These are phyloP conservation scores for Leptinotarsa peninsularis DNA, from an alignment of 2,888 invertebrate species.

Conservation along the genomic window DNA sequence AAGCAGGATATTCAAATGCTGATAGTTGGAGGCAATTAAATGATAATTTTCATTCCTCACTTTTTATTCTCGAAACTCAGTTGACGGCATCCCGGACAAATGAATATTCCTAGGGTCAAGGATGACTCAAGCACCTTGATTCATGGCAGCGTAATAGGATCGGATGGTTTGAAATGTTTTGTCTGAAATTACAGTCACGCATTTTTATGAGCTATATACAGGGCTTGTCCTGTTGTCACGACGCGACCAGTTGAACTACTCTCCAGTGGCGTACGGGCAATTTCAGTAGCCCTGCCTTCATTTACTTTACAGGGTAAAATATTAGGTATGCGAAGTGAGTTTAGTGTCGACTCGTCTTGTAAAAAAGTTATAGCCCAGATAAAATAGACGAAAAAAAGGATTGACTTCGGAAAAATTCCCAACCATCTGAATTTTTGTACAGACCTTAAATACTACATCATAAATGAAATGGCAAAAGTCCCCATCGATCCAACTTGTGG, in stretches of 20 bases:
- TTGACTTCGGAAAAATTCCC: too few species aligned
- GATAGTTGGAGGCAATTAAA: constrained; percentile 15
- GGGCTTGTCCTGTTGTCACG: constrained; percentile 4
- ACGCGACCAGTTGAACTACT: neutral
- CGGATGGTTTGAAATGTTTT: constrained; percentile 23
- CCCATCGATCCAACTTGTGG: too few species aligned
- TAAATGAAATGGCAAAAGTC: too few species aligned
- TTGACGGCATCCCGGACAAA: constrained; percentile 35
- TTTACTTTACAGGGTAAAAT: neutral
- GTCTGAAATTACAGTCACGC: constrained; percentile 24
- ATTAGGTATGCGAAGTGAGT: too few species aligned
- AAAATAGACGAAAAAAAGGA: too few species aligned
- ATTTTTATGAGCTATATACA: neutral
- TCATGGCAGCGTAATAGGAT: constrained; percentile 13
- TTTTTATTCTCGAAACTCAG: constrained; percentile 17
- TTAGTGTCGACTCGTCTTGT: too few species aligned
- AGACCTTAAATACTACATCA: too few species aligned
- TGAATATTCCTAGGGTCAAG: constrained; percentile 27
- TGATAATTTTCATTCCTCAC: constrained; percentile 14
- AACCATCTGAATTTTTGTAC: too few species aligned
- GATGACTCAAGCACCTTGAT: constrained; percentile 20
- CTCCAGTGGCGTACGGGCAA: neutral
- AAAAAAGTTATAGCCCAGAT: too few species aligned
- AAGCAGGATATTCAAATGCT: constrained; percentile 17
- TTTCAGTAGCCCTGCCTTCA: neutral